phyloP scores from a whole-genome alignment of 1,140 invertebrate genomes.

The Drosophila pseudoobscura region DNA sequence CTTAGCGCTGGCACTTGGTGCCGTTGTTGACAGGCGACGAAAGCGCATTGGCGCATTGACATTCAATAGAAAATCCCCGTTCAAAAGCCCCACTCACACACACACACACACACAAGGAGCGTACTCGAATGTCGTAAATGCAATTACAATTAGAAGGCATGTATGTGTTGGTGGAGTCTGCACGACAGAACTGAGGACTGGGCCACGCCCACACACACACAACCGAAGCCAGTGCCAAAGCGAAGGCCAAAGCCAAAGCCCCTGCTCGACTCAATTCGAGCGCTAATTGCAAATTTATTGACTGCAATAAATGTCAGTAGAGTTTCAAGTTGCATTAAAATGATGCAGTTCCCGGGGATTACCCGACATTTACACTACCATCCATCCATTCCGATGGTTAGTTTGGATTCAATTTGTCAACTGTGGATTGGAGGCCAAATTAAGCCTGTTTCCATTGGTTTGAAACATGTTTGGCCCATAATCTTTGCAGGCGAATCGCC shows the following conservation, averaged over 20 bases:
- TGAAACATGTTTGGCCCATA: too few species aligned
- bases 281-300: slow-evolving; percentile 76
- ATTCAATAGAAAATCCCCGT: slow-evolving; percentile 56
- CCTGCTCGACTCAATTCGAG: slow-evolving; percentile 13
- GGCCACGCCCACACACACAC: slow-evolving; percentile 31
- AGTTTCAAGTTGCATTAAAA: slow-evolving; percentile 58
- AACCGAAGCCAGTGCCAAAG: not conserved
- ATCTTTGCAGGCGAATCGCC: too few species aligned
- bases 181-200: too few species aligned
- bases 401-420: slow-evolving; percentile 34
- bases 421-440: not conserved
- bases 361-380: slow-evolving; percentile 25
- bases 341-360: slow-evolving; percentile 53
- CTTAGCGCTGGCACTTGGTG: slow-evolving; percentile 32
- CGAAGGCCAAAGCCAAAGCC: slow-evolving; percentile 4
- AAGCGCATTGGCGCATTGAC: slow-evolving; percentile 47
- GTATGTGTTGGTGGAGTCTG: slow-evolving; percentile 21
- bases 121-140: slow-evolving; percentile 43
- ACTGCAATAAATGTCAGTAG: slow-evolving; percentile 73
- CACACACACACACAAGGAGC: not conserved
- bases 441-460: too few species aligned
- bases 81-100: slow-evolving; percentile 30
- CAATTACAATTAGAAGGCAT: slow-evolving; percentile 73
- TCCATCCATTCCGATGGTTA: slow-evolving; percentile 2
- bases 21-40: slow-evolving; percentile 49